These are phyloP conservation scores for Lepidochrysops patricia DNA, from an alignment of 2,888 invertebrate genomes.

Conservation along the genomic window DNA sequence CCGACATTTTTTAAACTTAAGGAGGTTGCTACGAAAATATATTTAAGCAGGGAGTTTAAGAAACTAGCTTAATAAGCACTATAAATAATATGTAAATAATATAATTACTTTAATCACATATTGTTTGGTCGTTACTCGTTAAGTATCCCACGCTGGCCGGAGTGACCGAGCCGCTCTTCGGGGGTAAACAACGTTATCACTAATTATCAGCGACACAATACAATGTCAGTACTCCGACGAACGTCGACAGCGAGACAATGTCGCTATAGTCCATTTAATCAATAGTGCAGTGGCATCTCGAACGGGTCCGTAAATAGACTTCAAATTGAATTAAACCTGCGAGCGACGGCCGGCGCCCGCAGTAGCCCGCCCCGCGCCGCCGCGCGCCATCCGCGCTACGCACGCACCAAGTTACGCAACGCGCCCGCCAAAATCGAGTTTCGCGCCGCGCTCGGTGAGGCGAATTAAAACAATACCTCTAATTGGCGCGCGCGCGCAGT, in stretches of 20 bases:
- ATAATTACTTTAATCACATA: neutral
- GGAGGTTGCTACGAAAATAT: no score
- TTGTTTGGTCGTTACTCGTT: neutral
- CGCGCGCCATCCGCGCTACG: neutral
- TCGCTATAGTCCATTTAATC: conserved; percentile 10
- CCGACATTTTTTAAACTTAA: no score
- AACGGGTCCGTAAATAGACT: conserved; percentile 24
- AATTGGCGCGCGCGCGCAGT: conserved; percentile 30
- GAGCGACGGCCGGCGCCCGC: conserved; percentile 1
- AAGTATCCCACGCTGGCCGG: neutral
- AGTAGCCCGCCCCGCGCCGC: neutral
- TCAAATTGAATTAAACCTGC: conserved; percentile 32
- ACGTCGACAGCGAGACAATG: neutral
- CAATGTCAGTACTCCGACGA: conserved; percentile 1
- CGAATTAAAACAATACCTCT: conserved; percentile 21
- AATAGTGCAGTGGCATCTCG: conserved; percentile 16
- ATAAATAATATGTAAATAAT: neutral
- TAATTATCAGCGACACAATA: no score
- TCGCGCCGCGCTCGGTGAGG: conserved; percentile 18
- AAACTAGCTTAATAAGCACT: neutral
- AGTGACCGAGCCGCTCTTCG: neutral
- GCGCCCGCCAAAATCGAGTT: conserved; percentile 19
- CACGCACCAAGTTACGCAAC: conserved; percentile 14
- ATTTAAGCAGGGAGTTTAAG: neutral
- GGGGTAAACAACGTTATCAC: neutral